Evolutionary conservation across 2,888 invertebrate genomes (phyloP), one percentile per base, ranked within the genome.

Genomic region (Archips xylosteana): DNA sequence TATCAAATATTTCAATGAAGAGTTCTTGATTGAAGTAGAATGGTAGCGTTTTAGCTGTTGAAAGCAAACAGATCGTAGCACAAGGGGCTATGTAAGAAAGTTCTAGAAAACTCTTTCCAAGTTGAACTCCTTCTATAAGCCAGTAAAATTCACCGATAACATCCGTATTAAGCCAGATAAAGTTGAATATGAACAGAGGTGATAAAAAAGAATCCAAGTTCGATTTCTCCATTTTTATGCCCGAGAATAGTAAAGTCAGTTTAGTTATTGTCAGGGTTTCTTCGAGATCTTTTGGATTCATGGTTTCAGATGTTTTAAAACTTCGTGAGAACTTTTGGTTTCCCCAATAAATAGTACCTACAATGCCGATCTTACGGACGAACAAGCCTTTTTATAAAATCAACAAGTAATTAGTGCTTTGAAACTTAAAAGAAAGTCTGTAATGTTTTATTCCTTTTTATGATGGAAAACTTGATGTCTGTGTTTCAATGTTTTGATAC

Each of bases 11-110:
- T 42, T 82, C 74, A 5, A 82, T 10, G 2, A 90, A 47, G 0
- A 77, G 76, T n/a, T 78, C 73, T 75, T 78, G 83, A 59, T 89
- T 85, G 0, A 79, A 71, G 71, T 81, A 87, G 0, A 91, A 69
- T 8, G 81, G 83, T 39, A 78, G 57, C 0, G 80, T 75, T 81
- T 90, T 92, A 0, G 84, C 78, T 6, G 90, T 87, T 0, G 82
- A 77, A 4, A 92, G 75, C 9, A 88, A 32, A 42, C 85, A 84
- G 2, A 90, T 81, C 1, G 87, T 85, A 0, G 84, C 80, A 47
- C 89, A 90, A 0, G 92, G 92, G 0, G 85, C 82, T 2, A 85
- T 80, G 10, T 88, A 72, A 0, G 85, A 87, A 0, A 91, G 64
- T 75, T 91, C 88, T 1, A 86, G 78, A 67, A 92, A 85, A 12